Conservation (phyloP, 2,797 vertebrate genomes). For the Prionace glauca region DNA sequence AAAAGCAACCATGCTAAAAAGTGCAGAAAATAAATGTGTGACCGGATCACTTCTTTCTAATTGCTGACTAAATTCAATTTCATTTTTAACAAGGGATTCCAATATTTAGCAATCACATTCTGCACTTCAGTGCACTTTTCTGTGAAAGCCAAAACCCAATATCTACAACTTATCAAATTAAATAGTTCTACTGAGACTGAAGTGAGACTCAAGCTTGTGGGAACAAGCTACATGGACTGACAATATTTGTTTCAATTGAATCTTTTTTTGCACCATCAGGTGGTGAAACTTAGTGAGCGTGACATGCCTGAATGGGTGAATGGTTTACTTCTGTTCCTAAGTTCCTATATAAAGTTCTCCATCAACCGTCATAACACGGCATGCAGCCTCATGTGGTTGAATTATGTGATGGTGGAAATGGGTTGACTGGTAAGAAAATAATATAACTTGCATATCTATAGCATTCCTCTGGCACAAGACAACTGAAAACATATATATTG, state of each 20-base stretch:
- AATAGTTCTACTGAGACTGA: neutral
- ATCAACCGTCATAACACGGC: neutral
- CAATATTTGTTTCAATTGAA: neutral
- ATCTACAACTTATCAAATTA: neutral
- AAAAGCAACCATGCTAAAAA: neutral
- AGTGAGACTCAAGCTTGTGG: neutral
- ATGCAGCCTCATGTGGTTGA: neutral
- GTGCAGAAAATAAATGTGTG: neutral
- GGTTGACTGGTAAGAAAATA: neutral
- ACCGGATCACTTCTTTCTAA: neutral
- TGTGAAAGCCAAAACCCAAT: neutral
- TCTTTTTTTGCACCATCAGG: neutral
- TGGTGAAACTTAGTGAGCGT: neutral
- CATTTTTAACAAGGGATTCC: neutral
- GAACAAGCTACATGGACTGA: neutral
- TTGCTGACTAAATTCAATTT: neutral
- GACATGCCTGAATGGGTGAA: neutral
- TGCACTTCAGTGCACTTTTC: neutral
- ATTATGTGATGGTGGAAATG: neutral
- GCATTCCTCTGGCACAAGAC: neutral
- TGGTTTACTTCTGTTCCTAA: neutral
- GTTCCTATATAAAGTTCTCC: neutral
- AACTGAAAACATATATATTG: neutral
- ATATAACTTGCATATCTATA: neutral
- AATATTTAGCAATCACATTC: neutral